These are phyloP conservation scores for Sminthopsis crassicaudata DNA, from an alignment of 2,113 vertebrate species.

Conservation along the genomic window DNA sequence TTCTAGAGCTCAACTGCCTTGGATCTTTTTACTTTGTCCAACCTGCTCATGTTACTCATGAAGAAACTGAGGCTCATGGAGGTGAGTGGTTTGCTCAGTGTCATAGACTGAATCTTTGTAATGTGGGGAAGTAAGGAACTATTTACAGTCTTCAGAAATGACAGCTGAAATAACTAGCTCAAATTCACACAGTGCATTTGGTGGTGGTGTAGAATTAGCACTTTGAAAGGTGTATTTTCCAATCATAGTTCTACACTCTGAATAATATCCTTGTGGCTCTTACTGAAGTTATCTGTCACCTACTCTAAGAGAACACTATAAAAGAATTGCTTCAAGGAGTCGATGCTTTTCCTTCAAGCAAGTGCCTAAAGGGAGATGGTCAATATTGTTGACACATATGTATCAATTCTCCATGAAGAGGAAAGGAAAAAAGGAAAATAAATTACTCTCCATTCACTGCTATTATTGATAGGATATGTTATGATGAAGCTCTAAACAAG, in stretches of 20 bases:
- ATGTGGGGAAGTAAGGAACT: not conserved
- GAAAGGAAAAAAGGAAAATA: conserved; percentile 53
- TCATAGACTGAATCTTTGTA: not conserved
- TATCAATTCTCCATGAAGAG: conserved; percentile 44
- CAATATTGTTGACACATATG: not conserved
- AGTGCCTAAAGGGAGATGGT: conserved; percentile 32
- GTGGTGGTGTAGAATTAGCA: not conserved
- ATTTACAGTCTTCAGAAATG: not conserved
- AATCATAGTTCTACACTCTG: not conserved
- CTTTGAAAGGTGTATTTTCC: not conserved
- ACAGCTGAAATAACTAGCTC: conserved; percentile 32
- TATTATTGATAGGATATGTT: conserved; percentile 59
- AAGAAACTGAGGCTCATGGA: not conserved
- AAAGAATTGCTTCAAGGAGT: conserved; percentile 37
- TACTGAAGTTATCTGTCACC: conserved; percentile 24
- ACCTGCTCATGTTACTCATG: not conserved
- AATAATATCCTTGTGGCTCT: not conserved
- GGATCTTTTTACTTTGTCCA: not conserved
- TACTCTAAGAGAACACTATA: conserved; percentile 39
- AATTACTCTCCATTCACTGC: conserved; percentile 1
- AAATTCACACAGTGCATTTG: not conserved
- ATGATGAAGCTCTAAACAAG: conserved; percentile 56
- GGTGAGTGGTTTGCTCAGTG: not conserved
- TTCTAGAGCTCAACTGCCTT: not conserved
- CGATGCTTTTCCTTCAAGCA: conserved; percentile 15